These are phyloP conservation scores for Trissolcus brochymenae DNA, from an alignment of 2,888 invertebrate species.

Conservation along the genomic window DNA sequence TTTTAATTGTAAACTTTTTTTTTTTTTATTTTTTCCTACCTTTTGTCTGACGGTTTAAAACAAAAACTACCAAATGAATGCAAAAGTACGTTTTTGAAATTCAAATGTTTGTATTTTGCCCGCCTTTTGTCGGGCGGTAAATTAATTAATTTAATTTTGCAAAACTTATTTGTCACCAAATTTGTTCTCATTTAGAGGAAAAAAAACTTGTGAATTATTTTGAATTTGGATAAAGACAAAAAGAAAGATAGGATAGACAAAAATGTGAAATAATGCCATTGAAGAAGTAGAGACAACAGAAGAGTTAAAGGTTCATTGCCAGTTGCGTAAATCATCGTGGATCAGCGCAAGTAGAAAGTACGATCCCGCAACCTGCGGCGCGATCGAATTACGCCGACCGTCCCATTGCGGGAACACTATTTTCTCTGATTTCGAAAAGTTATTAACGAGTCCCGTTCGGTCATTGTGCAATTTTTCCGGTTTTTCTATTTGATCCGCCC, in stretches of 20 bases:
- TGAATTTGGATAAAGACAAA: not conserved
- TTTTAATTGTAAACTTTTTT: no score
- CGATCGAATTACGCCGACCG: slow-evolving; percentile 62
- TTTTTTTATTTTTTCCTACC: no score
- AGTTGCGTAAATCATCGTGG: slow-evolving; percentile 70
- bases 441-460: slow-evolving; percentile 49
- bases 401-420: slow-evolving; percentile 56
- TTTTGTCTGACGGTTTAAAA: no score
- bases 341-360: slow-evolving; percentile 69
- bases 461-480: slow-evolving; percentile 18
- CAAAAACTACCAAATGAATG: no score
- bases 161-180: no score
- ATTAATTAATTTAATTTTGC: no score
- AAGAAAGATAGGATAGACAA: no score
- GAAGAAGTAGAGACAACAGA: slow-evolving; percentile 23
- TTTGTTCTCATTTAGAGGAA: no score
- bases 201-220: not conserved
- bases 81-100: no score
- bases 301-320: slow-evolving; percentile 71
- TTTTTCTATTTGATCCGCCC: not conserved
- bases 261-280: slow-evolving; percentile 11
- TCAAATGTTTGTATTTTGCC: no score
- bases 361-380: slow-evolving; percentile 56
- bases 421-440: slow-evolving; percentile 67
- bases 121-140: no score